A percentile compares a stretch with the other conserved stretches of the same genome.
phyloP scores from a whole-genome alignment of 2,888 invertebrate species.

The Myathropa florea region DNA sequence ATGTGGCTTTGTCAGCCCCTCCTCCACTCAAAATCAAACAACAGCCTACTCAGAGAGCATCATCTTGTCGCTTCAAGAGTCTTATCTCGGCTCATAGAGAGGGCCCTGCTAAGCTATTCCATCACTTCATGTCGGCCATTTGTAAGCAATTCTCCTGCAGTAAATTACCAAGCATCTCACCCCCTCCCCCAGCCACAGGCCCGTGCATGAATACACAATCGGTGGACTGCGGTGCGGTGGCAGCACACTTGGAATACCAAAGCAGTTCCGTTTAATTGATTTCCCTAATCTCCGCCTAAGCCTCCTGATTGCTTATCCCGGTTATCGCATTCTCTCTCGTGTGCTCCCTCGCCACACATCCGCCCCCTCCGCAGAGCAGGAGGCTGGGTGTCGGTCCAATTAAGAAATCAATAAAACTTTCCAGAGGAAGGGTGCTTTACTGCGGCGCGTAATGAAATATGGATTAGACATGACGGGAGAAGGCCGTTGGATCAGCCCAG shows the following conservation, averaged over 20 bases:
- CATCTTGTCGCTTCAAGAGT: too few species aligned
- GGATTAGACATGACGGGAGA: neutral
- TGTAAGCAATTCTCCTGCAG: neutral
- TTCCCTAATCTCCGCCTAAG: neutral
- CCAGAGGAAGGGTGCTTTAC: neutral
- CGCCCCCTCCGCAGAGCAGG: neutral
- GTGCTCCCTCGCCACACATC: neutral
- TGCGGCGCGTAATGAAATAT: slow-evolving; percentile 22
- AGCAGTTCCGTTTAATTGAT: neutral
- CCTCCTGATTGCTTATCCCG: neutral
- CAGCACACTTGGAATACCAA: neutral
- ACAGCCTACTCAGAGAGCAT: too few species aligned
- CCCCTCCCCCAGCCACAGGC: neutral
- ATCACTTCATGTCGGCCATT: neutral
- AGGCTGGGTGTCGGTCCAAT: slow-evolving; percentile 1
- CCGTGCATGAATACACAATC: neutral
- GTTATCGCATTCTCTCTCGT: neutral
- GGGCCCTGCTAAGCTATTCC: neutral
- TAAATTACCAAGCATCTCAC: neutral
- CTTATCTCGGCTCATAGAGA: too few species aligned
- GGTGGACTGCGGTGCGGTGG: neutral
- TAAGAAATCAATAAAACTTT: slow-evolving; percentile 21
- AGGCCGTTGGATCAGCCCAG: neutral
- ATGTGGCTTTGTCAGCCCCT: too few species aligned
- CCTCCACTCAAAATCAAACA: too few species aligned